These are phyloP conservation scores for Amblyornis subalaris DNA, from an alignment of 2,113 vertebrate species.

Conservation along the genomic window DNA sequence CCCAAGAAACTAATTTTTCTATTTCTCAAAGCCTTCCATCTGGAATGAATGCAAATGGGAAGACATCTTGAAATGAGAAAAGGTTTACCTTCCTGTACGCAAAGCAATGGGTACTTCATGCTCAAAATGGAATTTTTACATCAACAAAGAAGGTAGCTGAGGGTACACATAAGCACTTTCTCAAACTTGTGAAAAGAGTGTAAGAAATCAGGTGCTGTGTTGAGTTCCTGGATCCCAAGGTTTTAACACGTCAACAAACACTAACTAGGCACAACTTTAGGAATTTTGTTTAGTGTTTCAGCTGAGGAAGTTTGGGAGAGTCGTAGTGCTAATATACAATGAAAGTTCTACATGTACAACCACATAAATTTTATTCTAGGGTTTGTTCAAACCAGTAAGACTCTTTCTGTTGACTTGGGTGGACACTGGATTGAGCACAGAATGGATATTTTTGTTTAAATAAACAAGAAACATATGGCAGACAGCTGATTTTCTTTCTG, in stretches of 20 bases:
- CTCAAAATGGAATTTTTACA: background rate
- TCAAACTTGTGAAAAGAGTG: background rate
- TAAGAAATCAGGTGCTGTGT: background rate
- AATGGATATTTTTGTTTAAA: slow-evolving; percentile 25
- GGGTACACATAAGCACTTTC: background rate
- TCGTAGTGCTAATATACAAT: background rate
- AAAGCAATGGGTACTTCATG: background rate
- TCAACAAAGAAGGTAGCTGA: background rate
- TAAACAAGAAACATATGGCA: slow-evolving; percentile 9
- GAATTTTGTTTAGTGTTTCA: background rate
- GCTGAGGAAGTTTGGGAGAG: accelerated
- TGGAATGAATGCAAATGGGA: background rate
- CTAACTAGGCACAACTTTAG: background rate
- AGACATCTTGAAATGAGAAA: background rate
- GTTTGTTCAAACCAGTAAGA: background rate
- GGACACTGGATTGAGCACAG: background rate
- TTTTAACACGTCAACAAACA: background rate
- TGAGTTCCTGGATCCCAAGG: background rate
- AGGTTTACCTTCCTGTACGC: background rate
- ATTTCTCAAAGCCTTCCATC: background rate
- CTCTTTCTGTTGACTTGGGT: background rate
- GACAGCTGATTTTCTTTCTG: slow-evolving; percentile 5
- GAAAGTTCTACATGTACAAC: background rate
- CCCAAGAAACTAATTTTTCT: background rate
- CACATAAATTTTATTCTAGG: background rate